Evolutionary conservation across 2,797 vertebrate species (phyloP), one percentile per base, ranked within the genome.

Genomic region (Sciurus vulgaris): DNA sequence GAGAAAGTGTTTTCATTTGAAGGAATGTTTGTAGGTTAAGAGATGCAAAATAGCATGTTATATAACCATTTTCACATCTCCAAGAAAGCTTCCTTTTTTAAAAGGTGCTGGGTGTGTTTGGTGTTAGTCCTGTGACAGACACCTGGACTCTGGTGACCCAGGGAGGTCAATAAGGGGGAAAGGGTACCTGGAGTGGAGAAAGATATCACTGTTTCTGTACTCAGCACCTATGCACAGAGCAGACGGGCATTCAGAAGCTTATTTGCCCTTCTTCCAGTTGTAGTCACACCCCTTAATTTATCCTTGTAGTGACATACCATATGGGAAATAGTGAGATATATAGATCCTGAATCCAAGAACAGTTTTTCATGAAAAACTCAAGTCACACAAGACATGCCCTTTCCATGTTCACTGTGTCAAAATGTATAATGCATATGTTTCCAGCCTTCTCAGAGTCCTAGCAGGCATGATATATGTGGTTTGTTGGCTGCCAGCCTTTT

Each of bases 21-120:
- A 89, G 41, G 63, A 20, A 54, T 59, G 5, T 87, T 86, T 93
- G 38, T 83, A 94, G 85, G 81, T 77, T 88, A 88, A 93, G 61
- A 93, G 65, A 89, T 87, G 24, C 4, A 74, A 74, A 97, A 94
- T 30, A 38, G 74, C 22, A 61, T 14, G 17, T 92, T 96, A 95
- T 10, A 11, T 70, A 95, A 97, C 49, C 73, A 59, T 67, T 86
- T 59, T 86, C 88, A 54, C 74, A 94, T 86, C 59, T 72, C 5
- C 3, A 83, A 74, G 73, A 91, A 92, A 78, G 35, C 9, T 79
- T 79, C 82, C 61, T 86, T 35, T 74, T 84, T 61, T 87, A 78
- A 83, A 93, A 85, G 63, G 56, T 22, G 4, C 5, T 41, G 7
- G 28, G 54, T 8, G 14, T 47, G 33, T 33, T n/a, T 38, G n/a